phyloP scores from a whole-genome alignment of 2,113 vertebrate species.

The Coregonus clupeaformis region DNA sequence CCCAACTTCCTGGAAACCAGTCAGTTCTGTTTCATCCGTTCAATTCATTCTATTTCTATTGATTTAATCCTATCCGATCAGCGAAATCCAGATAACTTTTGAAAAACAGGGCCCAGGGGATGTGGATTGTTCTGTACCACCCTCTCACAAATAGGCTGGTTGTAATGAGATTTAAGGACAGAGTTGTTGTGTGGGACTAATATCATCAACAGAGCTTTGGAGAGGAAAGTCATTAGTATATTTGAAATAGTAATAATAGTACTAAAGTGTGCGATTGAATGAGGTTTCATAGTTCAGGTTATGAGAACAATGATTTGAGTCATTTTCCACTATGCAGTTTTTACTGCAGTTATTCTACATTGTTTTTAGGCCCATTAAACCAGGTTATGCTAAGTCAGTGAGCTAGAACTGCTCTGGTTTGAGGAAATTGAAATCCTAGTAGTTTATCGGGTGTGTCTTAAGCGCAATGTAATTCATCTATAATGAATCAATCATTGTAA shows the following conservation, averaged over 20 bases:
- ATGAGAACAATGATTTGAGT: constrained; percentile 41
- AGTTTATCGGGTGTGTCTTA: background rate
- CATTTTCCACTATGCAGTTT: constrained; percentile 46
- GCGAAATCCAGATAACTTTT: no score
- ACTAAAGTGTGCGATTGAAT: constrained; percentile 44
- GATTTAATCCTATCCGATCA: no score
- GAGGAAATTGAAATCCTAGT: no score
- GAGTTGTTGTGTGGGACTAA: constrained; percentile 31
- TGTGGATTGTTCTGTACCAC: background rate
- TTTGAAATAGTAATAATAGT: constrained; percentile 49
- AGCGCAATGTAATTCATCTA: background rate
- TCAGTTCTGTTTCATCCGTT: background rate
- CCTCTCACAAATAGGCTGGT: constrained; percentile 30
- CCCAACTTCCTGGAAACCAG: background rate
- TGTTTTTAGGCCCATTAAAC: no score
- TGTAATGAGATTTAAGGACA: constrained; percentile 57
- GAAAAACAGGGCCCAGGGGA: background rate
- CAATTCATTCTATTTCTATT: no score
- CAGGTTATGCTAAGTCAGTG: no score
- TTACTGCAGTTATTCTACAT: constrained; percentile 51
- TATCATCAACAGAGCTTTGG: constrained; percentile 50
- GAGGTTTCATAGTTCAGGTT: constrained; percentile 38
- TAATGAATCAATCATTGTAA: background rate
- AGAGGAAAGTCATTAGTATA: constrained; percentile 52
- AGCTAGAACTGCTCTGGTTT: no score